These are phyloP conservation scores for Scytalopus superciliaris DNA, from an alignment of 2,113 vertebrate species.

Conservation along the genomic window DNA sequence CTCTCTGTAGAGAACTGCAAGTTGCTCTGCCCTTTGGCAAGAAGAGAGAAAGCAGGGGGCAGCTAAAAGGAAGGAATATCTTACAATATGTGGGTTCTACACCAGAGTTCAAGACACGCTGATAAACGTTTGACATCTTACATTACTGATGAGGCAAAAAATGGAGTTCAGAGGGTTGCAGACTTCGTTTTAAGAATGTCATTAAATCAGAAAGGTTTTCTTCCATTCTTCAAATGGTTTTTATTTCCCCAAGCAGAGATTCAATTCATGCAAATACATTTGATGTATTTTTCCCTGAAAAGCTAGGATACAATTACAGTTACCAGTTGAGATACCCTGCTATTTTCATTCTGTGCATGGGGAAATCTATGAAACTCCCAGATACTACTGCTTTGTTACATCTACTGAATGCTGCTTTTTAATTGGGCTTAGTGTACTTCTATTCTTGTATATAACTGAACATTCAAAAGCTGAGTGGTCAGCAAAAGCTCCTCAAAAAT, in stretches of 20 bases:
- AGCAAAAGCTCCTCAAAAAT: not conserved
- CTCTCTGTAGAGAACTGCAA: not conserved
- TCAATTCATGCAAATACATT: not conserved
- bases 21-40: not conserved
- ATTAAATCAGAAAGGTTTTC: constrained; percentile 39
- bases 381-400: not conserved
- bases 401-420: not conserved
- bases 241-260: constrained; percentile 16
- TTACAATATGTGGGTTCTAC: not conserved
- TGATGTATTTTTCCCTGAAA: constrained; percentile 13
- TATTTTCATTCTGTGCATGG: not conserved
- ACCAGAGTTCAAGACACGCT: constrained; percentile 4
- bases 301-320: not conserved
- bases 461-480: not conserved
- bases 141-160: constrained; percentile 51
- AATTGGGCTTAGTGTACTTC: not conserved
- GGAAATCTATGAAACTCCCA: not conserved
- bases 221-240: constrained; percentile 36
- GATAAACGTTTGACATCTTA: constrained; percentile 31
- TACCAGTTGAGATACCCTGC: not conserved
- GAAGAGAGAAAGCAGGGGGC: not conserved
- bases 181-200: constrained; percentile 56
- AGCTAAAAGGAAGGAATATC: not conserved
- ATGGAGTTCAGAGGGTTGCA: constrained; percentile 49
- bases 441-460: not conserved